phyloP scores from a whole-genome alignment of 2,888 invertebrate species.

The Pristionchus fissidentatus region DNA sequence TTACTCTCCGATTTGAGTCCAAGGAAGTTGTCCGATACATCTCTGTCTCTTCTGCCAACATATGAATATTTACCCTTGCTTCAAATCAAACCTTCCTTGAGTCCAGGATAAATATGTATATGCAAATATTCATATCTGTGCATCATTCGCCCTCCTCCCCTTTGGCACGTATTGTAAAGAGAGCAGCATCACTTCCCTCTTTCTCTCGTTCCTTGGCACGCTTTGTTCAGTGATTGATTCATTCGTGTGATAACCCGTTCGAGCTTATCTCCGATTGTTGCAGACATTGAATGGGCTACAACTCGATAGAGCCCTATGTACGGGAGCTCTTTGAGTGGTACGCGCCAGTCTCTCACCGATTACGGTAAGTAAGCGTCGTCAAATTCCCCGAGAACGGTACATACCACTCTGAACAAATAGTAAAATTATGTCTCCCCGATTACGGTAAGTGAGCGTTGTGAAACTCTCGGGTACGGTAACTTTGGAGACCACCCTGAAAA shows the following conservation, averaged over 20 bases:
- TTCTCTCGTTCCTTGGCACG: not conserved
- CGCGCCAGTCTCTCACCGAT: constrained; percentile 56
- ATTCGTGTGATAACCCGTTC: no score
- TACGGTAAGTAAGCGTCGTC: not conserved
- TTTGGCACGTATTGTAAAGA: not conserved
- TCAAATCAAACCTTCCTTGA: no score
- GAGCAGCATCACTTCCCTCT: not conserved
- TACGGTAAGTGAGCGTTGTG: constrained; percentile 1
- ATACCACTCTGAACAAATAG: not conserved
- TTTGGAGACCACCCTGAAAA: not conserved
- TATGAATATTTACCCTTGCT: no score
- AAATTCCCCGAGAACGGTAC: not conserved
- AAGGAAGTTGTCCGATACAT: not conserved
- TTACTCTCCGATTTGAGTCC: constrained; percentile 33
- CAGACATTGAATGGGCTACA: constrained; percentile 56
- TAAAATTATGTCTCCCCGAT: constrained; percentile 34
- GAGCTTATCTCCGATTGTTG: no score
- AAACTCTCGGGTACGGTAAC: not conserved
- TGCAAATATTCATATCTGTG: no score
- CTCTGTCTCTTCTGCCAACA: no score
- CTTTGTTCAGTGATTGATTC: not conserved
- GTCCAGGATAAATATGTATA: no score
- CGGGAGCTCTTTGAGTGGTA: constrained; percentile 71
- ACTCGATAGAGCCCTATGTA: constrained; percentile 69
- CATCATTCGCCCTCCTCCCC: not conserved